Percentiles rank a stretch among this genome's conserved stretches.
Conservation (phyloP, 2,797 vertebrate species). For the Cygnus olor region DNA sequence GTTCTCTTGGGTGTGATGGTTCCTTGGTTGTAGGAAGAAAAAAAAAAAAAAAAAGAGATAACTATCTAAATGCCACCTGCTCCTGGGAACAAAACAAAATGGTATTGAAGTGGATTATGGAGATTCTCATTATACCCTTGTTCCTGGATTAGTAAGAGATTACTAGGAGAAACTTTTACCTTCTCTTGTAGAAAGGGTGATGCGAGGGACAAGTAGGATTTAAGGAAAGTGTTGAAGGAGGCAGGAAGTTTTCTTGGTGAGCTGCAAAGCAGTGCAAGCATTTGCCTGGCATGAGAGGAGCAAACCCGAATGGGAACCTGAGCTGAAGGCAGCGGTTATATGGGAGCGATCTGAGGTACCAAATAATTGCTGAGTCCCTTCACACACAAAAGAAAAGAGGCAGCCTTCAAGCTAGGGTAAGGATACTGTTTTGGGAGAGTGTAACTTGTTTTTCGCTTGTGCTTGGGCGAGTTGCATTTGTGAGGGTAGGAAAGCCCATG, state of each 20-base stretch:
- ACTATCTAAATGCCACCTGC: slow-evolving; percentile 24
- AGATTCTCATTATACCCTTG: neutral
- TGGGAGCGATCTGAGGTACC: neutral
- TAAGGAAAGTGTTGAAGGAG: neutral
- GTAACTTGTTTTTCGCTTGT: neutral
- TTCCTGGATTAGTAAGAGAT: neutral
- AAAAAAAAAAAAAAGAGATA: neutral
- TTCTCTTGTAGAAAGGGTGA: neutral
- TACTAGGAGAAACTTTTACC: neutral
- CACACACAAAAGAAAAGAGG: neutral
- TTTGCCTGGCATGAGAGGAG: neutral
- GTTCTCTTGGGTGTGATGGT: neutral
- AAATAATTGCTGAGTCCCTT: neutral
- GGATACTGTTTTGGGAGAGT: neutral
- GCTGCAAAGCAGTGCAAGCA: neutral
- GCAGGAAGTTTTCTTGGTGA: neutral
- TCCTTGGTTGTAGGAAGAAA: slow-evolving; percentile 1
- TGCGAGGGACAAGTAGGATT: neutral
- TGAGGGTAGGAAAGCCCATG: neutral
- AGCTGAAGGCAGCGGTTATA: neutral
- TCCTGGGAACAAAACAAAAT: neutral
- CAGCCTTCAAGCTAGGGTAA: neutral
- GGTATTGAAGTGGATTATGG: neutral
- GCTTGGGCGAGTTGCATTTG: neutral
- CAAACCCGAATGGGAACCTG: neutral